These are phyloP conservation scores for Datnioides undecimradiatus DNA, from an alignment of 2,113 vertebrate species.

Conservation along the genomic window DNA sequence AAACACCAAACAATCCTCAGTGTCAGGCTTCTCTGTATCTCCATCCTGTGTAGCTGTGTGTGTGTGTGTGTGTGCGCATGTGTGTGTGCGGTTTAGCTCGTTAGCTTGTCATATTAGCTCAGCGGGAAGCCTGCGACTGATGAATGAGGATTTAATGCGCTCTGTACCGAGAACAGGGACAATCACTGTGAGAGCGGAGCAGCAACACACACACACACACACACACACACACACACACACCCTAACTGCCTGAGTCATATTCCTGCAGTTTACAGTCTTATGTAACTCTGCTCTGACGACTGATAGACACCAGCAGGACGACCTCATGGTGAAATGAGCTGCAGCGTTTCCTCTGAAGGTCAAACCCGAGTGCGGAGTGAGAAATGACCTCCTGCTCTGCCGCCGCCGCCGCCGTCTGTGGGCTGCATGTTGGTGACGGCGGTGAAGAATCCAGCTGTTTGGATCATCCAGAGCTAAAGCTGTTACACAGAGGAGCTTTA, in stretches of 20 bases:
- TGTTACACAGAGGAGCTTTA: no score
- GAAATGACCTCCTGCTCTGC: neutral
- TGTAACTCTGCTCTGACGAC: slow-evolving; percentile 21
- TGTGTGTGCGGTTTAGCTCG: slow-evolving; percentile 23
- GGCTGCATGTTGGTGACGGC: no score
- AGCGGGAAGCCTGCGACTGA: slow-evolving; percentile 19
- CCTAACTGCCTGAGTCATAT: slow-evolving; percentile 30
- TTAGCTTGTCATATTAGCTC: slow-evolving; percentile 41
- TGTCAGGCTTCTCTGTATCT: no score
- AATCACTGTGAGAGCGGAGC: slow-evolving; percentile 29
- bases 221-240: slow-evolving; percentile 28
- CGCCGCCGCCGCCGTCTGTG: neutral
- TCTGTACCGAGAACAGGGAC: slow-evolving; percentile 22
- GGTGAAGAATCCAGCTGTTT: neutral
- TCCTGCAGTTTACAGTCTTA: slow-evolving; percentile 28
- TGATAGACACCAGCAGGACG: slow-evolving; percentile 38
- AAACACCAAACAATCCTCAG: no score
- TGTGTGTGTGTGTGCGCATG: slow-evolving; percentile 6
- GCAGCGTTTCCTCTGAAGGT: slow-evolving; percentile 58
- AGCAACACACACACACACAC: slow-evolving; percentile 15
- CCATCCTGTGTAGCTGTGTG: neutral
- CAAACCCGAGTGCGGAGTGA: neutral
- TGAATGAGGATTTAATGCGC: slow-evolving; percentile 41
- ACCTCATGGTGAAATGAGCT: slow-evolving; percentile 31
- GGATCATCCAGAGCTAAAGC: neutral